phyloP scores from a whole-genome alignment of 2,888 invertebrate genomes.

The Pardosa pseudoannulata region DNA sequence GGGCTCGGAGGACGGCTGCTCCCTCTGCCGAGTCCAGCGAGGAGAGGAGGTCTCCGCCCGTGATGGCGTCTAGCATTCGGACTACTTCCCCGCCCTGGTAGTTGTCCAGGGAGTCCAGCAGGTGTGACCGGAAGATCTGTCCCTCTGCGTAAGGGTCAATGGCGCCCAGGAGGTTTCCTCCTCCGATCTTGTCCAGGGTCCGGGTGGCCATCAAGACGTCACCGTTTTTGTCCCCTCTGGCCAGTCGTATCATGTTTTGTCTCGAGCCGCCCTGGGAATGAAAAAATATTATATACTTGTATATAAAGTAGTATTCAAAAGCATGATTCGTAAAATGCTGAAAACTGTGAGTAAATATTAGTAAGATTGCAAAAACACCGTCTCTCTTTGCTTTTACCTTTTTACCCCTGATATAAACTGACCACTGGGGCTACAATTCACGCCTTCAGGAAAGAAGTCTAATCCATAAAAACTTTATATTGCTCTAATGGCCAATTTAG shows the following conservation, averaged over 20 bases:
- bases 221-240: slow-evolving; percentile 50
- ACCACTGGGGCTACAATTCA: too few species aligned
- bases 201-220: slow-evolving; percentile 42
- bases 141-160: slow-evolving; percentile 73
- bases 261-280: slow-evolving; percentile 33
- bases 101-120: slow-evolving; percentile 51
- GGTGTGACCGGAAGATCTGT: slow-evolving; percentile 74
- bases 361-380: too few species aligned
- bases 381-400: too few species aligned
- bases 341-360: too few species aligned
- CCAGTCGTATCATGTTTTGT: slow-evolving; percentile 46
- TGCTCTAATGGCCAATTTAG: too few species aligned
- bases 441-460: too few species aligned
- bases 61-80: slow-evolving; percentile 78
- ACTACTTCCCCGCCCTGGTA: slow-evolving; percentile 64
- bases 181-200: slow-evolving; percentile 57
- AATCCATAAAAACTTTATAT: too few species aligned
- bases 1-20: slow-evolving; percentile 54
- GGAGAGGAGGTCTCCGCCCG: slow-evolving; percentile 73
- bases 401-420: too few species aligned
- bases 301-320: too few species aligned
- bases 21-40: slow-evolving; percentile 78
- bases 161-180: slow-evolving; percentile 74
- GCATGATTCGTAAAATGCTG: too few species aligned
- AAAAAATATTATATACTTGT: too few species aligned